These are phyloP conservation scores for Pteruthius melanotis DNA, from an alignment of 2,113 vertebrate genomes.

Conservation along the genomic window DNA sequence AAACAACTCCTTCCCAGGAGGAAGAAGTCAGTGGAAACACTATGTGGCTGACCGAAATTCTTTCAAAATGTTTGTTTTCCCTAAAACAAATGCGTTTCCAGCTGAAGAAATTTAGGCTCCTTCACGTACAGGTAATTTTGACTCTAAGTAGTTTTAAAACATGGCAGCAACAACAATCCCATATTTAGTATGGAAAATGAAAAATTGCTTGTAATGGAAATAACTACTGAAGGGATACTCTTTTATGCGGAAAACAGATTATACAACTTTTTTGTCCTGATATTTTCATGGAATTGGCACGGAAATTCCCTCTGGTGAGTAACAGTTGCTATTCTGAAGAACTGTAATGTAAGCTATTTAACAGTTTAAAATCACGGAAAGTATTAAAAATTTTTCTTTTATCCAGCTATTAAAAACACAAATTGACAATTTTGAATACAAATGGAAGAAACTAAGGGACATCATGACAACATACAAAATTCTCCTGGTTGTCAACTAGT, in stretches of 20 bases:
- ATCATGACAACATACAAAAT: not conserved
- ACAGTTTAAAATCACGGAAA: not conserved
- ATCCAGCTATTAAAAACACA: not conserved
- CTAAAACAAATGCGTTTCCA: not conserved
- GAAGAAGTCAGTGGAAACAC: not conserved
- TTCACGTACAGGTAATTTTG: not conserved
- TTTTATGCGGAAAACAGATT: not conserved
- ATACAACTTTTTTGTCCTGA: not conserved
- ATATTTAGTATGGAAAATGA: not conserved
- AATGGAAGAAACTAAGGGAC: not conserved
- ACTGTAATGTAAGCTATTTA: not conserved
- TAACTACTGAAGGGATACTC: not conserved
- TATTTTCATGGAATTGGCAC: not conserved
- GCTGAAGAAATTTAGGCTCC: not conserved
- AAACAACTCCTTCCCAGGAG: not conserved
- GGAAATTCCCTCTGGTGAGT: not conserved
- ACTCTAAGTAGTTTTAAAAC: not conserved
- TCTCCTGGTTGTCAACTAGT: not conserved
- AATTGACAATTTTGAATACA: not conserved
- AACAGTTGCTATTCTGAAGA: not conserved
- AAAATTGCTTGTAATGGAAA: not conserved
- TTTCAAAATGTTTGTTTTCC: not conserved
- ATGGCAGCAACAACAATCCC: not conserved
- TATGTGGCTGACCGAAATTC: not conserved
- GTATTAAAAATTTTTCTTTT: not conserved